Conservation (phyloP, 2,888 invertebrate species). For the Omphaloscelis lunosa region DNA sequence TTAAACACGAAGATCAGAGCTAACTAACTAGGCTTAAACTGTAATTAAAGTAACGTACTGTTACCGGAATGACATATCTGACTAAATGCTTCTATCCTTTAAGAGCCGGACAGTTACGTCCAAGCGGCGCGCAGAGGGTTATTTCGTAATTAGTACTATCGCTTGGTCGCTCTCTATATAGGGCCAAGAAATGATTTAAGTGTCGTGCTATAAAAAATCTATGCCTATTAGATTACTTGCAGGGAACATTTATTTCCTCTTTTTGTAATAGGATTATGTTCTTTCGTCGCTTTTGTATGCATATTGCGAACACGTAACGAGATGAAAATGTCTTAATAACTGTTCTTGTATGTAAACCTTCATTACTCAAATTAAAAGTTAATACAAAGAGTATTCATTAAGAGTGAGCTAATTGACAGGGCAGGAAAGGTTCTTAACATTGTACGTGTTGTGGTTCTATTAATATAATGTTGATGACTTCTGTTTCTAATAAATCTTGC, state of each 20-base stretch:
- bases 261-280: conserved; percentile 61
- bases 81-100: conserved; percentile 89
- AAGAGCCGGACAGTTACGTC: conserved; percentile 85
- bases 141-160: conserved; percentile 87
- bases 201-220: conserved; percentile 71
- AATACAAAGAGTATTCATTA: conserved; percentile 50
- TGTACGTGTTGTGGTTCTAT: conserved; percentile 54
- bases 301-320: conserved; percentile 44
- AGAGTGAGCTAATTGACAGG: conserved; percentile 54
- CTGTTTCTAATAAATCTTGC: conserved; percentile 61
- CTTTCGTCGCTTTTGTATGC: conserved; percentile 60
- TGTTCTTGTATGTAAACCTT: conserved; percentile 30
- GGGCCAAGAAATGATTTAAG: conserved; percentile 81
- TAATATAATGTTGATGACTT: conserved; percentile 60
- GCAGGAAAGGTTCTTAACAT: conserved; percentile 63
- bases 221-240: conserved; percentile 64
- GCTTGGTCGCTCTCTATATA: conserved; percentile 77
- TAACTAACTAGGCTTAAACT: conserved; percentile 81
- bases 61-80: conserved; percentile 87
- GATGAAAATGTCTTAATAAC: conserved; percentile 45
- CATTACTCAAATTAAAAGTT: conserved; percentile 50
- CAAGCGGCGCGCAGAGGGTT: conserved; percentile 72
- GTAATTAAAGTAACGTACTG: conserved; percentile 86
- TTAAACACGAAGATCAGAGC: conserved; percentile 83
- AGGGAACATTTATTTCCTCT: conserved; percentile 54